A percentile compares a stretch with the other conserved stretches of the same genome.
Conservation (phyloP, 2,113 vertebrate genomes). For the Atrichornis clamosus region DNA sequence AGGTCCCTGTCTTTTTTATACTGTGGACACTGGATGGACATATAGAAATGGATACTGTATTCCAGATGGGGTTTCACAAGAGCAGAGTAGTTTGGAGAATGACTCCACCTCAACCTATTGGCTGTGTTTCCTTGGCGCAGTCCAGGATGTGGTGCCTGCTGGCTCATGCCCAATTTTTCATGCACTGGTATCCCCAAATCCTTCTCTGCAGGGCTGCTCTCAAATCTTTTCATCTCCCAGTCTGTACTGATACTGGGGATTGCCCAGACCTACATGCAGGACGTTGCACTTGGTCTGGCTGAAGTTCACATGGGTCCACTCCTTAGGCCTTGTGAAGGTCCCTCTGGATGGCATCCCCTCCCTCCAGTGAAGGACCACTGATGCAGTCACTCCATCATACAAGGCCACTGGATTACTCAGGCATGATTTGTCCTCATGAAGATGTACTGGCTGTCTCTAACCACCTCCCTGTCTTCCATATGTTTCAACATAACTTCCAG, state of each 20-base stretch:
- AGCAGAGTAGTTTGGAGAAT: background rate
- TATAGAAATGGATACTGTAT: background rate
- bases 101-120: background rate
- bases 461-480: background rate
- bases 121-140: background rate
- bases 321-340: background rate
- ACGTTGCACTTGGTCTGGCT: background rate
- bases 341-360: background rate
- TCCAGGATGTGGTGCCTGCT: background rate
- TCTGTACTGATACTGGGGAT: background rate
- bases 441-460: background rate
- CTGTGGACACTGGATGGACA: background rate
- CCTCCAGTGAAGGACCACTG: background rate
- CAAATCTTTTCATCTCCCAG: too few species aligned
- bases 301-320: background rate
- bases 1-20: background rate
- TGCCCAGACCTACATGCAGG: background rate
- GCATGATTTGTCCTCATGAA: background rate
- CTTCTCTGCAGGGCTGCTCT: background rate
- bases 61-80: background rate
- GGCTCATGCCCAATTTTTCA: background rate
- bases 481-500: background rate
- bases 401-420: background rate
- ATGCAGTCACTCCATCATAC: background rate
- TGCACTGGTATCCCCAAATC: fast-evolving